A percentile compares a stretch with the other conserved stretches of the same genome.
phyloP scores from a whole-genome alignment of 2,888 invertebrate species.

The Dastarcus helophoroides region DNA sequence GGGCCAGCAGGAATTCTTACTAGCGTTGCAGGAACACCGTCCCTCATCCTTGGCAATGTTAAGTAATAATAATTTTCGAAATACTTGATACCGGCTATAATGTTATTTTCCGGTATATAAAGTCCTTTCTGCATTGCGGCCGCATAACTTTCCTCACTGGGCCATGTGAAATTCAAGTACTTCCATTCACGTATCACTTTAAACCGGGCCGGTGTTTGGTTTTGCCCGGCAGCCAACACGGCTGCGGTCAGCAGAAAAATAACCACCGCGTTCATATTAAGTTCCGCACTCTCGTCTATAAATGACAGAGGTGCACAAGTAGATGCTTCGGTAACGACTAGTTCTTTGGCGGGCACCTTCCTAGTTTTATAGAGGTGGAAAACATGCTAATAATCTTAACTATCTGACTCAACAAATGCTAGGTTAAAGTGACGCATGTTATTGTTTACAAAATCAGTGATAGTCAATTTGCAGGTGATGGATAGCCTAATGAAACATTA shows the following conservation, averaged over 20 bases:
- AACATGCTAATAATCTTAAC: constrained; percentile 2
- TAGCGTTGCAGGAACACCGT: constrained; percentile 60
- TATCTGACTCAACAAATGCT: background rate
- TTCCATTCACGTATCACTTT: constrained; percentile 64
- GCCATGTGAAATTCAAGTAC: constrained; percentile 58
- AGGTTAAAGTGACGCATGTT: constrained; percentile 1
- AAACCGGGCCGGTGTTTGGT: constrained; percentile 34
- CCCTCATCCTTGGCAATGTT: constrained; percentile 56
- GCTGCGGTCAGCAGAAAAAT: background rate
- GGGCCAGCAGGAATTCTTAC: constrained; percentile 44
- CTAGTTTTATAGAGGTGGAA: constrained; percentile 1
- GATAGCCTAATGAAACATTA: too few relatives aligned
- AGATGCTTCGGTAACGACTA: constrained; percentile 1
- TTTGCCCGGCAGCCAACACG: background rate
- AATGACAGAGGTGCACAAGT: too few relatives aligned
- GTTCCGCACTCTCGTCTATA: too few relatives aligned
- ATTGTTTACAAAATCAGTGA: constrained; percentile 2
- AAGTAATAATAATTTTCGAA: constrained; percentile 56
- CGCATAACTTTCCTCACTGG: constrained; percentile 42
- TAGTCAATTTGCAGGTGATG: too few relatives aligned
- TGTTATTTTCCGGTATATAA: constrained; percentile 56
- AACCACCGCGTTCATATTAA: too few relatives aligned
- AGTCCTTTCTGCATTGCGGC: constrained; percentile 43
- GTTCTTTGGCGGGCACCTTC: background rate
- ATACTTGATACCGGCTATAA: constrained; percentile 56